phyloP scores from a whole-genome alignment of 2,113 vertebrate genomes.

The Pleuronectes platessa region DNA sequence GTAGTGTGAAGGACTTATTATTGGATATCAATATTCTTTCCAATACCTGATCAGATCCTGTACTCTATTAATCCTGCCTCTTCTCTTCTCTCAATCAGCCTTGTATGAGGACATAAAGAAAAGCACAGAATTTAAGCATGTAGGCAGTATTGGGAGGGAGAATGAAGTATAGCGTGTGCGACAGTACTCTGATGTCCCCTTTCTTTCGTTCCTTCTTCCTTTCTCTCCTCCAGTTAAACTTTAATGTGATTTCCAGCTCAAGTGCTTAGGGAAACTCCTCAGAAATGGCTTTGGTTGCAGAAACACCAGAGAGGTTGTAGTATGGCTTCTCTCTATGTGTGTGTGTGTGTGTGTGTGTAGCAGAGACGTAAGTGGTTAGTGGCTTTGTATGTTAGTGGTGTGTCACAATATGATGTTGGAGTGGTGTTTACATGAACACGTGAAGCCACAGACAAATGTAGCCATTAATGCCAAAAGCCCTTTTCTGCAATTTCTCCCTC shows the following conservation, averaged over 20 bases:
- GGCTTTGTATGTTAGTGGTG: slow-evolving; percentile 8
- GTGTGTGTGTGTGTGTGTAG: slow-evolving; percentile 16
- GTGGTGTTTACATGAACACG: slow-evolving; percentile 73
- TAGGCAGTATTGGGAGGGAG: neutral
- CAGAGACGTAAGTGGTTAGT: neutral
- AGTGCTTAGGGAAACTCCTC: slow-evolving; percentile 78
- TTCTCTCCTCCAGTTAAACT: slow-evolving; percentile 73
- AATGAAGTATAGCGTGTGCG: slow-evolving; percentile 19
- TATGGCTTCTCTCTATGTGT: slow-evolving; percentile 58
- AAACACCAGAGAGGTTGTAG: slow-evolving; percentile 68
- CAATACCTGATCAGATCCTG: slow-evolving; percentile 13
- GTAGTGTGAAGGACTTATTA: slow-evolving; percentile 36
- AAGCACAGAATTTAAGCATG: neutral
- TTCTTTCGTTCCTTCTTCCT: slow-evolving; percentile 52
- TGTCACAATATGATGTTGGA: slow-evolving; percentile 64
- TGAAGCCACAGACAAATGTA: slow-evolving; percentile 74
- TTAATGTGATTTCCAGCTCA: slow-evolving; percentile 80
- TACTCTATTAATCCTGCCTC: neutral
- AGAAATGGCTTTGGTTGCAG: slow-evolving; percentile 82
- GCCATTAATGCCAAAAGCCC: slow-evolving; percentile 66
- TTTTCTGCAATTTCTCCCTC: slow-evolving; percentile 47
- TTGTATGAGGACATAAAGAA: slow-evolving; percentile 4
- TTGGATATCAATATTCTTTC: slow-evolving; percentile 46
- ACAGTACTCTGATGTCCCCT: slow-evolving; percentile 57
- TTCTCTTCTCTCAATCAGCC: slow-evolving; percentile 5